Evolutionary conservation across 92 coral and sea anemone genomes (phyloP).

Genomic region (Chrysogorgia sp.): DNA sequence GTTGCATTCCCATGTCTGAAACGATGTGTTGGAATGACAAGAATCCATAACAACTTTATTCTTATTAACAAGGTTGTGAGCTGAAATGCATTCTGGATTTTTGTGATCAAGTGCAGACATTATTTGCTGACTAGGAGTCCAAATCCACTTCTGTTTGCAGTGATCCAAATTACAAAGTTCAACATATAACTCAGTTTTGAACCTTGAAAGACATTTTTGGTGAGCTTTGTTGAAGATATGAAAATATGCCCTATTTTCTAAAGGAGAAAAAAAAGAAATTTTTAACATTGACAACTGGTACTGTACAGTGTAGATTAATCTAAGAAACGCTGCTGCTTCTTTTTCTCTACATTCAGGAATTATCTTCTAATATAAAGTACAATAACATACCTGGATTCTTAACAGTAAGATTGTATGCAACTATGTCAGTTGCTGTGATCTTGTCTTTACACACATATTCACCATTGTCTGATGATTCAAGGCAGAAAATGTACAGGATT

Average conservation of each 20-base stretch:
- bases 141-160: slow-evolving; percentile 26
- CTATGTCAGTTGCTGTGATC: neutral
- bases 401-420: neutral
- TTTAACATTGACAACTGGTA: too few species aligned
- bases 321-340: too few species aligned
- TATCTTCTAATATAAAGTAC: too few species aligned
- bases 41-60: neutral
- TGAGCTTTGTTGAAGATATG: slow-evolving; percentile 16
- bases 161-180: neutral
- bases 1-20: slow-evolving; percentile 14
- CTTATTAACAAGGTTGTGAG: neutral
- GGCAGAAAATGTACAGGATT: neutral
- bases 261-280: too few species aligned
- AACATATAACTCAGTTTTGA: neutral
- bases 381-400: slow-evolving; percentile 9
- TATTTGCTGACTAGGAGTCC: neutral
- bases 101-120: neutral
- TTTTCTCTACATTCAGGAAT: too few species aligned
- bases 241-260: slow-evolving; percentile 18
- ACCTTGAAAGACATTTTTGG: neutral
- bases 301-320: too few species aligned
- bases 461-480: slow-evolving; percentile 25
- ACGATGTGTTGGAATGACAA: neutral
- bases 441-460: slow-evolving; percentile 2
- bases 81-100: neutral